Evolutionary conservation across 2,797 vertebrate genomes (phyloP), one percentile per base, ranked within the genome.

Genomic region (Lepilemur septentrionalis): DNA sequence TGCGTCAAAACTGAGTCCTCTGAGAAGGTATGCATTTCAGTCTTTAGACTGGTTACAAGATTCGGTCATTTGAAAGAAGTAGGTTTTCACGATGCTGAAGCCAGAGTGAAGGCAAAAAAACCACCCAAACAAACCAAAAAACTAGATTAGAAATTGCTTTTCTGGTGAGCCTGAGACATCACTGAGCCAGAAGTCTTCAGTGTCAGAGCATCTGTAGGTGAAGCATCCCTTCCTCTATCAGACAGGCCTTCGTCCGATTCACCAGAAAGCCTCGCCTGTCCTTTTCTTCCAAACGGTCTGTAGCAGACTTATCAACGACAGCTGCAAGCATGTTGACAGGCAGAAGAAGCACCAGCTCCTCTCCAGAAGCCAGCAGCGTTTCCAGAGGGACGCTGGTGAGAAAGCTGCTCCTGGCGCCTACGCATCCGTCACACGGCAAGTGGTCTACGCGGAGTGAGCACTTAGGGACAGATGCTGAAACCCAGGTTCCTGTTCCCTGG

Each of bases 211-310:
- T 98, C 99, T 18, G 99, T 99, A 97, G 99, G 99, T 7, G 98
- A 99, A 94, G 99, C 99, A 38, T 99, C 99, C 15, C 99, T 99
- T 95, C 99, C 99, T 57, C 99, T 99, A 97, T 99, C 99, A 90
- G 99, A 99, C 97, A 99, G 99, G 86, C 99, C 99, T 55, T 99
- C 99, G 46, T 99, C 99, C 82, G 99, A 99, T 76, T 99, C 99
- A 86, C 99, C 99, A 97, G 99, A 99, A 98, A 99, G 99, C 97
- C 99, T 99, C 94, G 99, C 99, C 97, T 99, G 99, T 7, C 99
- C 99, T 92, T 98, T 2, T 98, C 99, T 95, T 99, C 99, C 82
- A 99, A 99, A 98, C 99, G 99, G 99, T 99, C 99, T 86, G 98
- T 98, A 93, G 98, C 95, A 94, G 98, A 93, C 69, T 65, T 94